phyloP scores from a whole-genome alignment of 2,113 vertebrate species.

The Stigmatopora nigra region DNA sequence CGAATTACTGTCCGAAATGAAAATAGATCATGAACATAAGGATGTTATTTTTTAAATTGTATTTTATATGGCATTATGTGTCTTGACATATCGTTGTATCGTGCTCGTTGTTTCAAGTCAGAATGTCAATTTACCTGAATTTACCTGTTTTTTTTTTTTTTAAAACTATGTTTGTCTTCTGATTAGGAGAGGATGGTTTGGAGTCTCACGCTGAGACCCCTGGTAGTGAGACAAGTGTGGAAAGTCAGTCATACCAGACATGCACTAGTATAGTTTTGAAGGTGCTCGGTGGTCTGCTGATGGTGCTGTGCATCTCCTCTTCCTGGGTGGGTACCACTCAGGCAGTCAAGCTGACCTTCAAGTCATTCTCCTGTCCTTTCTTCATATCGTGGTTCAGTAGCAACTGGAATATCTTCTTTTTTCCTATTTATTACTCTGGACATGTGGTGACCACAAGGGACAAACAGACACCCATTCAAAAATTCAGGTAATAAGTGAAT shows the following conservation, averaged over 20 bases:
- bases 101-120: slow-evolving; percentile 16
- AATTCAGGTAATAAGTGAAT: slow-evolving; percentile 78
- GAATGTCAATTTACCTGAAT: background rate
- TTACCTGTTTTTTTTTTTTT: too few relatives aligned
- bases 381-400: slow-evolving; percentile 99
- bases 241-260: slow-evolving; percentile 73
- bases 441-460: slow-evolving; percentile 85
- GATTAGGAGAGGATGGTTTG: slow-evolving; percentile 82
- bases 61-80: slow-evolving; percentile 48
- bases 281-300: slow-evolving; percentile 86
- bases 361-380: slow-evolving; percentile 97
- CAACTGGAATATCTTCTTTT: slow-evolving; percentile 99
- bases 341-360: slow-evolving; percentile 93
- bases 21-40: background rate
- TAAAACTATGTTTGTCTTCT: slow-evolving; percentile 11
- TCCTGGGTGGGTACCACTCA: slow-evolving; percentile 98
- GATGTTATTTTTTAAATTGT: background rate
- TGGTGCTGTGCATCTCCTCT: slow-evolving; percentile 89
- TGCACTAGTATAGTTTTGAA: slow-evolving; percentile 79
- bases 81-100: slow-evolving; percentile 39
- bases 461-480: slow-evolving; percentile 92
- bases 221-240: slow-evolving; percentile 65
- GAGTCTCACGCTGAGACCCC: slow-evolving; percentile 79
- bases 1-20: background rate
- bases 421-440: slow-evolving; percentile 94